Percentiles rank a stretch among this genome's conserved stretches.
Evolutionary conservation across 2,113 vertebrate species (phyloP).

Genomic region (Ardeotis arabs): DNA sequence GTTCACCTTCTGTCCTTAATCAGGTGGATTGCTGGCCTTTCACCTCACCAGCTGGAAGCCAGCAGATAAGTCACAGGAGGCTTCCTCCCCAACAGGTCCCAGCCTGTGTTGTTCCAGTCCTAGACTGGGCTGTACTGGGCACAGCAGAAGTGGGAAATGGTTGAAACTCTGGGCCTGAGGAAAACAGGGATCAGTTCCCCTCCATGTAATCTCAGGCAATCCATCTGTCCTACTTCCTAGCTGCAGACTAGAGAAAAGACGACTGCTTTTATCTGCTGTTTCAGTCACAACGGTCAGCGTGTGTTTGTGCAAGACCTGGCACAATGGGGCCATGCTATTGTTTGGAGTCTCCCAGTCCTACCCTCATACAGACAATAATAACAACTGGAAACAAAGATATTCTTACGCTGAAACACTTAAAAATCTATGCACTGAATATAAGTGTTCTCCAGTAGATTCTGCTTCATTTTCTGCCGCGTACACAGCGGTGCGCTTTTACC

Average conservation of each 20-base stretch:
- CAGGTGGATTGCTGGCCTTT: neutral
- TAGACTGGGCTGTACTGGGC: neutral
- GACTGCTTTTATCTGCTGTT: neutral
- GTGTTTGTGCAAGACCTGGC: neutral
- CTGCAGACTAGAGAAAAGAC: neutral
- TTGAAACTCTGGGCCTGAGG: neutral
- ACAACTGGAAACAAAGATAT: neutral
- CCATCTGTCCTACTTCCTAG: neutral
- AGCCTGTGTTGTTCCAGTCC: neutral
- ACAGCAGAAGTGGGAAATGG: accelerated
- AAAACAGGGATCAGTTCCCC: neutral
- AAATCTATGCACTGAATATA: neutral
- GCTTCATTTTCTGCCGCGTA: neutral
- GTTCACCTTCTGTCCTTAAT: neutral
- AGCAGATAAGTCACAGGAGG: neutral
- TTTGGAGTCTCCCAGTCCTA: neutral
- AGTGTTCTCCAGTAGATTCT: neutral
- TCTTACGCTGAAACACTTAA: neutral
- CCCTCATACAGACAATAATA: neutral
- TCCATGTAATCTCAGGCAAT: neutral
- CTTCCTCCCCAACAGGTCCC: neutral
- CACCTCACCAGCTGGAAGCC: neutral
- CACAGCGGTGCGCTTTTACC: neutral
- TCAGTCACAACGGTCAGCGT: neutral
- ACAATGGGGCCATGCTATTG: accelerated